phyloP scores from a whole-genome alignment of 2,888 invertebrate genomes.

The Xestia rhomboidea region DNA sequence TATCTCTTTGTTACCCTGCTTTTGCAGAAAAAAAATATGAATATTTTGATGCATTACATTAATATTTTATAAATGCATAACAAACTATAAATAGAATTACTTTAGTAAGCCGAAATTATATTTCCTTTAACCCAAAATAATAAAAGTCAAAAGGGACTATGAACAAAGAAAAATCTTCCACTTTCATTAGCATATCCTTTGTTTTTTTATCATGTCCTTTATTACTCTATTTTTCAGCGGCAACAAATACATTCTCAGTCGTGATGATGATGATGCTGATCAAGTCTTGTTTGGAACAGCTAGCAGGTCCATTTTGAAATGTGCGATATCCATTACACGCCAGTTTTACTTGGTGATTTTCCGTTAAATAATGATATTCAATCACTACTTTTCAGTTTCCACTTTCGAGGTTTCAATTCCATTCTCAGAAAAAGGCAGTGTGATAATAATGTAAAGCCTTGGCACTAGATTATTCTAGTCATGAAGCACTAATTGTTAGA shows the following conservation, averaged over 20 bases:
- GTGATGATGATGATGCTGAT: neutral
- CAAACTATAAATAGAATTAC: conserved; percentile 17
- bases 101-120: conserved; percentile 38
- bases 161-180: conserved; percentile 73
- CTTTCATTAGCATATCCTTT: neutral
- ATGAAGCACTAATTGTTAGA: neutral
- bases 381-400: neutral
- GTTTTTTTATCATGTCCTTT: neutral
- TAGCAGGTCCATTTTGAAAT: neutral
- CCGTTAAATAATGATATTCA: neutral
- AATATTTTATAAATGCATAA: conserved; percentile 20
- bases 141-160: conserved; percentile 80
- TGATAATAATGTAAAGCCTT: conserved; percentile 4
- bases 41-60: conserved; percentile 26
- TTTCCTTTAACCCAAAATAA: conserved; percentile 33
- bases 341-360: neutral
- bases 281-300: neutral
- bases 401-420: neutral
- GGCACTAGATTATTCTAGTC: neutral
- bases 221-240: neutral
- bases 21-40: conserved; percentile 79
- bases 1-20: conserved; percentile 91
- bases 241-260: neutral
- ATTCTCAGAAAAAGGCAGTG: neutral
- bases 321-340: neutral